These are phyloP conservation scores for Etheostoma nigrum DNA, from an alignment of 2,797 vertebrate species.

Conservation along the genomic window DNA sequence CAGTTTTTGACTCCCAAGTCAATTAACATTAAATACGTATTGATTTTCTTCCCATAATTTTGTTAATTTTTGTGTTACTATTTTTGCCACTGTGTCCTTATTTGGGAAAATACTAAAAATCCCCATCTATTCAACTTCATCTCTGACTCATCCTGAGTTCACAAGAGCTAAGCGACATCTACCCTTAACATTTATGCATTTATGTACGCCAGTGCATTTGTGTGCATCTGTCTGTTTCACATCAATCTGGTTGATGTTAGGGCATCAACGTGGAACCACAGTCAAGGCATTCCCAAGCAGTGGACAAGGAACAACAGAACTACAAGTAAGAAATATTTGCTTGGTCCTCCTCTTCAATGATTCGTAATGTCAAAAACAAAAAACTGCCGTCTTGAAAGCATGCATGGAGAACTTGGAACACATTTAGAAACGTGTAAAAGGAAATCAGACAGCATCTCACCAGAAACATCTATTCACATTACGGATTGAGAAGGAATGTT, in stretches of 20 bases:
- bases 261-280: slow-evolving; percentile 64
- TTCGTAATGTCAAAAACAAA: slow-evolving; percentile 26
- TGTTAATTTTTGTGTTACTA: no score
- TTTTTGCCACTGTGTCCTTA: no score
- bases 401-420: slow-evolving; percentile 22
- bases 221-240: slow-evolving; percentile 46
- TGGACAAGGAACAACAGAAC: slow-evolving; percentile 48
- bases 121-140: no score
- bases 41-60: no score
- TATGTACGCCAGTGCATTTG: slow-evolving; percentile 29
- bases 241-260: slow-evolving; percentile 60
- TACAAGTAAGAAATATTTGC: slow-evolving; percentile 28
- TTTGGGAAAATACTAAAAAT: no score
- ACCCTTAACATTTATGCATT: slow-evolving; percentile 23
- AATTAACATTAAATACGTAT: no score
- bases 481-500: slow-evolving; percentile 12
- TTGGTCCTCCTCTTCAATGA: slow-evolving; percentile 24
- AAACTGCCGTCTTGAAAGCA: slow-evolving; percentile 13
- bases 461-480: slow-evolving; percentile 39
- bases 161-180: no score
- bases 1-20: no score
- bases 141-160: no score
- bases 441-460: slow-evolving; percentile 25
- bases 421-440: slow-evolving; percentile 29
- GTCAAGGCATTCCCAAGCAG: slow-evolving; percentile 55